Conservation (phyloP, 2,888 invertebrate species). For the Bugulina stolonifera region DNA sequence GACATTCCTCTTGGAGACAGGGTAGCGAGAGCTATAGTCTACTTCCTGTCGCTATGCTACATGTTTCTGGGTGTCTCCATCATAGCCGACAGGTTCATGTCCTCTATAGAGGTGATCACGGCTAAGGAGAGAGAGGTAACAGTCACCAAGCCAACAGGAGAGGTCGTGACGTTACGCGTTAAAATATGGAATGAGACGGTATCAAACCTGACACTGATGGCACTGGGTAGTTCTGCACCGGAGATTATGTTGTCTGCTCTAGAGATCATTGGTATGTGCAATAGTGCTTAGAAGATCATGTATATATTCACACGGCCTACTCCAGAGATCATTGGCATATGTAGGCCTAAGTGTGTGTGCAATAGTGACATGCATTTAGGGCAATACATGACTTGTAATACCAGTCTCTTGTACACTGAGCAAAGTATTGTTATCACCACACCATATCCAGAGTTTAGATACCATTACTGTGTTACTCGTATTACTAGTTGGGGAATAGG, state of each 20-base stretch:
- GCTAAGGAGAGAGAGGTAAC: conserved; percentile 91
- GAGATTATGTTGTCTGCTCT: conserved; percentile 96
- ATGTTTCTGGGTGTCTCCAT: conserved; percentile 98
- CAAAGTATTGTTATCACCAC: too few relatives aligned
- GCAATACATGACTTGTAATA: too few relatives aligned
- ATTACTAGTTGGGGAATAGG: too few relatives aligned
- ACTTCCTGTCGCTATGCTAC: conserved; percentile 82
- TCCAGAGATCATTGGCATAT: too few relatives aligned
- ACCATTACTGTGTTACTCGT: too few relatives aligned
- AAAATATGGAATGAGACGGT: conserved; percentile 99
- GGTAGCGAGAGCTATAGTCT: conserved; percentile 78
- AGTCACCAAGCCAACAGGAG: conserved; percentile 80
- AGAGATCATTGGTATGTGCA: conserved; percentile 74
- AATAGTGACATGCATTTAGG: too few relatives aligned
- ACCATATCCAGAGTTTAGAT: too few relatives aligned
- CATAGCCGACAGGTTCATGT: conserved; percentile 98
- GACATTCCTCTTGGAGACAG: conserved; percentile 61
- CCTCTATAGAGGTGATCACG: conserved; percentile 97
- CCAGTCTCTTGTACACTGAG: too few relatives aligned
- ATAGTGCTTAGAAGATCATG: too few relatives aligned
- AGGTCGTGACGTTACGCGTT: conserved; percentile 80
- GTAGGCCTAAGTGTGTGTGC: too few relatives aligned
- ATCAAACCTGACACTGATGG: conserved; percentile 96
- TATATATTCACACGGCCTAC: too few relatives aligned
- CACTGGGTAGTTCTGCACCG: conserved; percentile 94